Percentiles rank a stretch among this genome's conserved stretches.
Evolutionary conservation across 2,797 vertebrate species (phyloP).

Genomic region (Enteromius treurensis): DNA sequence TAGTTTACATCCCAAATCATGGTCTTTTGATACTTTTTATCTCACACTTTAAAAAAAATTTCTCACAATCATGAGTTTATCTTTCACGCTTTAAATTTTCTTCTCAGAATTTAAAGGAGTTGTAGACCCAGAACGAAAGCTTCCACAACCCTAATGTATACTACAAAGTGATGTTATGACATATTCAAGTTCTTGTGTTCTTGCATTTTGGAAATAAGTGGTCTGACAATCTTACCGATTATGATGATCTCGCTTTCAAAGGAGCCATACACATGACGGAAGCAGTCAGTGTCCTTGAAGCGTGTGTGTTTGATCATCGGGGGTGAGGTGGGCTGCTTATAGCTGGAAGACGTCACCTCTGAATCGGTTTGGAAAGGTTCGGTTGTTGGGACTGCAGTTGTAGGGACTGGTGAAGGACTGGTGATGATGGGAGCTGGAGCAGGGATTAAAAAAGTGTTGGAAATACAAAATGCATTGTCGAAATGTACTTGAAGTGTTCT

Average conservation of each 20-base stretch:
- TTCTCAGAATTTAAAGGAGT: background rate
- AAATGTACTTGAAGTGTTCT: background rate
- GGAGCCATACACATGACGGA: conserved; percentile 81
- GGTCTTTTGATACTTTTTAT: background rate
- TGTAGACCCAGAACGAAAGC: background rate
- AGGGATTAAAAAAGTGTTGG: background rate
- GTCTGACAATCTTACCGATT: conserved; percentile 74
- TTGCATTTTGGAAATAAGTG: background rate
- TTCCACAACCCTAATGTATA: background rate
- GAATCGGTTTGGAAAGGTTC: conserved; percentile 63
- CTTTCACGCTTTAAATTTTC: background rate
- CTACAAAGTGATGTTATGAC: background rate
- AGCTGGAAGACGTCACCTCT: conserved; percentile 43
- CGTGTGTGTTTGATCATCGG: conserved; percentile 55
- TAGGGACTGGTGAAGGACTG: conserved; percentile 41
- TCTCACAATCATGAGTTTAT: background rate
- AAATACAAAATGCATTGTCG: background rate
- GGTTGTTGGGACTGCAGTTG: conserved; percentile 60
- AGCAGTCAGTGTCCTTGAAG: conserved; percentile 71
- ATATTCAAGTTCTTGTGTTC: background rate
- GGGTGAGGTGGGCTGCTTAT: conserved; percentile 13
- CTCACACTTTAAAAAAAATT: background rate
- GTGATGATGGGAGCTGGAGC: conserved; percentile 51
- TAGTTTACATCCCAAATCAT: background rate
- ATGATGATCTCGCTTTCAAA: conserved; percentile 79